A percentile compares a stretch with the other conserved stretches of the same genome.
phyloP scores from a whole-genome alignment of 2,113 vertebrate genomes.

The Carassius carassius region DNA sequence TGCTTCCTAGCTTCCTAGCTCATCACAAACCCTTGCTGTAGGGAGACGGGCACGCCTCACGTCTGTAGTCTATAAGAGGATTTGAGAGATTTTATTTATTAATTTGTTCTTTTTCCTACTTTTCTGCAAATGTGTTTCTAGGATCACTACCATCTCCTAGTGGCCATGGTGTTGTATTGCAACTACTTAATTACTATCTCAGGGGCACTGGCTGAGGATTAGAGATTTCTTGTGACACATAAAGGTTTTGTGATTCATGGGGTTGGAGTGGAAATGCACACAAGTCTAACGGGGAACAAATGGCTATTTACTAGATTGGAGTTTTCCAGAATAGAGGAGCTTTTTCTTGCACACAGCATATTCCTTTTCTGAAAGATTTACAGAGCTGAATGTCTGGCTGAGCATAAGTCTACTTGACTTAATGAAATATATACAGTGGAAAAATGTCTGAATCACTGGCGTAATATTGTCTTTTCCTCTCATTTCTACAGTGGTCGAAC shows the following conservation, averaged over 20 bases:
- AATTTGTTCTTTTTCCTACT: conserved; percentile 40
- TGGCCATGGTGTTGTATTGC: conserved; percentile 51
- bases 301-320: conserved; percentile 51
- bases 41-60: conserved; percentile 55
- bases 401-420: not conserved
- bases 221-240: conserved; percentile 65
- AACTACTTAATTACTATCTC: conserved; percentile 57
- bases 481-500: conserved; percentile 87
- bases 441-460: not conserved
- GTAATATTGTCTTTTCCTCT: not conserved
- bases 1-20: conserved; percentile 23
- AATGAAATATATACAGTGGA: not conserved
- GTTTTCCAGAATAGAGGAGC: not conserved
- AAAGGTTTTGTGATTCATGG: conserved; percentile 65
- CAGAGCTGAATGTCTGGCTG: not conserved
- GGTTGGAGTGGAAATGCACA: conserved; percentile 58
- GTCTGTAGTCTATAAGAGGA: conserved; percentile 57
- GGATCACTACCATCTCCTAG: conserved; percentile 69
- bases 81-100: conserved; percentile 54
- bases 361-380: not conserved
- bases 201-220: conserved; percentile 51
- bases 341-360: not conserved
- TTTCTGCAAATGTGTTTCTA: conserved; percentile 29
- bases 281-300: conserved; percentile 66
- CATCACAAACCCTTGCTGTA: conserved; percentile 56